These are phyloP conservation scores for Bhutanitis thaidina DNA, from an alignment of 2,888 invertebrate genomes.

Conservation along the genomic window DNA sequence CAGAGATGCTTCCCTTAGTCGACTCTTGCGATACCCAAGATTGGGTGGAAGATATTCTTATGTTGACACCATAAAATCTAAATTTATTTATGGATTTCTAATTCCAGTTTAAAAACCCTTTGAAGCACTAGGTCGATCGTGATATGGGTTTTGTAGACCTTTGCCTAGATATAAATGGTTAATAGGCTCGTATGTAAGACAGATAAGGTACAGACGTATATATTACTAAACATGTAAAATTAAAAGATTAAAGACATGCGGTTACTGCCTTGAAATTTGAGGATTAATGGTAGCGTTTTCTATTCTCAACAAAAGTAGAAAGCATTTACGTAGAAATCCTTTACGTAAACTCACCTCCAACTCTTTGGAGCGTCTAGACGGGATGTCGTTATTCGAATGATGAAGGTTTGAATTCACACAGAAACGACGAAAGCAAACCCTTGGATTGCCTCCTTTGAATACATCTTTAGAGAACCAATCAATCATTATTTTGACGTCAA, in stretches of 20 bases:
- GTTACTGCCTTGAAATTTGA: neutral
- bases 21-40: too few species aligned
- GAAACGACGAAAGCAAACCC: conserved; percentile 15
- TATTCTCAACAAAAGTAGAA: neutral
- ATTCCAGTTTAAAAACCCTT: neutral
- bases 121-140: neutral
- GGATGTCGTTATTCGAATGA: conserved; percentile 25
- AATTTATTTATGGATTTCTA: neutral
- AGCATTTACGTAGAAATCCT: conserved; percentile 10
- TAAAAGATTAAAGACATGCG: too few species aligned
- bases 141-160: neutral
- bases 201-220: too few species aligned
- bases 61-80: too few species aligned
- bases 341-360: conserved; percentile 23
- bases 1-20: too few species aligned
- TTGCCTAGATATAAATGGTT: neutral
- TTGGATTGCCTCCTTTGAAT: conserved; percentile 16
- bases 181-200: neutral
- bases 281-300: neutral
- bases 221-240: too few species aligned
- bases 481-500: conserved; percentile 22
- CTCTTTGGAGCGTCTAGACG: conserved; percentile 29
- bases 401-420: conserved; percentile 23
- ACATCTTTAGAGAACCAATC: conserved; percentile 21
- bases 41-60: too few species aligned